Evolutionary conservation across 1,140 invertebrate genomes (phyloP).

Genomic region (Caenorhabditis remanei): DNA sequence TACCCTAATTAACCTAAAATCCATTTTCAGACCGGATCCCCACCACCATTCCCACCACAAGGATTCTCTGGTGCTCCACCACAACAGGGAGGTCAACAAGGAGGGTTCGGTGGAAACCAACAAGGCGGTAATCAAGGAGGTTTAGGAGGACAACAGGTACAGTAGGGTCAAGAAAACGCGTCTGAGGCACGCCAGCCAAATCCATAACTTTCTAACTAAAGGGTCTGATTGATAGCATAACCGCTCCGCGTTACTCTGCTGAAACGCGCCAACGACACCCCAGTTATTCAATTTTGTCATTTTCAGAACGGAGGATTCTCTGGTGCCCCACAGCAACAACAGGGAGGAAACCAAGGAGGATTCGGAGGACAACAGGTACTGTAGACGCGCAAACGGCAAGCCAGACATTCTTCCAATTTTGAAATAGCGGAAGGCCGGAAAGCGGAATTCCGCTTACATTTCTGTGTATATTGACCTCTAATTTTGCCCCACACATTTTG

Average conservation of each 20-base stretch:
- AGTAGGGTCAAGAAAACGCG: background rate
- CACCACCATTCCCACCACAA: constrained; percentile 9
- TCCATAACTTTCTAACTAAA: no score
- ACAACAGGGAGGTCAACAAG: no score
- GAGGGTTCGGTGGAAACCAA: background rate
- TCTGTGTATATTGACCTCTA: no score
- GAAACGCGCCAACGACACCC: no score
- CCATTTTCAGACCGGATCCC: constrained; percentile 2
- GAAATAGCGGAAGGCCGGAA: no score
- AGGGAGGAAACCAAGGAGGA: constrained; percentile 8
- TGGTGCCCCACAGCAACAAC: background rate
- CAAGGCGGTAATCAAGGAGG: background rate
- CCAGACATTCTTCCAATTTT: no score
- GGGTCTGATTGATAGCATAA: no score
- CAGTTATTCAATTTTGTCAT: no score
- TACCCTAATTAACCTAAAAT: no score
- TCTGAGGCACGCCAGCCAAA: background rate
- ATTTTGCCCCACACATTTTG: no score
- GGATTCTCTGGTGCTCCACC: background rate
- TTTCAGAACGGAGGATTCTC: background rate
- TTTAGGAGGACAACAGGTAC: constrained; percentile 1
- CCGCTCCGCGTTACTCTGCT: no score
- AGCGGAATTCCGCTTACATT: no score
- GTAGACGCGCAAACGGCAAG: background rate
- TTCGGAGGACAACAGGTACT: background rate